phyloP scores from a whole-genome alignment of 2,797 vertebrate genomes.

The Ataeniobius toweri region DNA sequence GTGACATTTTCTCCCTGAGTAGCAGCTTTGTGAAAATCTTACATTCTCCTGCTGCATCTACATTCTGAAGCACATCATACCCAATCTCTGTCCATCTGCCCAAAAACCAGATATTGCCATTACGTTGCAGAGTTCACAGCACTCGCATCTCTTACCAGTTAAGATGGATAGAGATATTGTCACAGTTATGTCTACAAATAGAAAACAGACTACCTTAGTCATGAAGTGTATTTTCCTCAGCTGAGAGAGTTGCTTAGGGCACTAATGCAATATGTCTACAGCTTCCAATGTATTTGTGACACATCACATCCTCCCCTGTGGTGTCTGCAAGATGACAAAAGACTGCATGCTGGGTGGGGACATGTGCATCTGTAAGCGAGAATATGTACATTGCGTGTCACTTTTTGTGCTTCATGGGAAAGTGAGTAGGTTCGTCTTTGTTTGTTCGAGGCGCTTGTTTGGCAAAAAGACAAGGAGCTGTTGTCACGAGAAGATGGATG shows the following conservation, averaged over 20 bases:
- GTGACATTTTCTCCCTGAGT: constrained; percentile 38
- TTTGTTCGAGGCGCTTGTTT: constrained; percentile 13
- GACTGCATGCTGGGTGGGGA: constrained; percentile 39
- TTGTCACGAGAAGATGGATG: constrained; percentile 19
- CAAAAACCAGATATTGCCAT: constrained; percentile 30
- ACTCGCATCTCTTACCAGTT: constrained; percentile 40
- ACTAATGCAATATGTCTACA: constrained; percentile 54
- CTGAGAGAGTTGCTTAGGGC: constrained; percentile 59
- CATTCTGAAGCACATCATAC: constrained; percentile 25
- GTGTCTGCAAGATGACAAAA: constrained; percentile 46
- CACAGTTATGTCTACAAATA: constrained; percentile 38
- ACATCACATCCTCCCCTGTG: constrained; percentile 55
- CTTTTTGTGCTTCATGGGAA: constrained; percentile 1
- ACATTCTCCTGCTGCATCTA: constrained; percentile 25
- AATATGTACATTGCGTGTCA: constrained; percentile 18
- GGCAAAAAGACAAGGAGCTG: constrained; percentile 14
- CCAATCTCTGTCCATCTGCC: constrained; percentile 9
- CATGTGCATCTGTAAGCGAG: constrained; percentile 23
- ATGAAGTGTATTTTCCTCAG: constrained; percentile 32
- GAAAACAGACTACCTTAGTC: constrained; percentile 42
- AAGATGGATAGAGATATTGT: constrained; percentile 39
- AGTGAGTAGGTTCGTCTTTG: constrained; percentile 7
- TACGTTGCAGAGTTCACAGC: constrained; percentile 32
- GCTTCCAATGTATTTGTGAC: constrained; percentile 56
- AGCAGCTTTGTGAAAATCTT: constrained; percentile 44